Base-by-base conservation (phyloP, 2,797 vertebrate genomes). In the Thalassophryne amazonica region DNA sequence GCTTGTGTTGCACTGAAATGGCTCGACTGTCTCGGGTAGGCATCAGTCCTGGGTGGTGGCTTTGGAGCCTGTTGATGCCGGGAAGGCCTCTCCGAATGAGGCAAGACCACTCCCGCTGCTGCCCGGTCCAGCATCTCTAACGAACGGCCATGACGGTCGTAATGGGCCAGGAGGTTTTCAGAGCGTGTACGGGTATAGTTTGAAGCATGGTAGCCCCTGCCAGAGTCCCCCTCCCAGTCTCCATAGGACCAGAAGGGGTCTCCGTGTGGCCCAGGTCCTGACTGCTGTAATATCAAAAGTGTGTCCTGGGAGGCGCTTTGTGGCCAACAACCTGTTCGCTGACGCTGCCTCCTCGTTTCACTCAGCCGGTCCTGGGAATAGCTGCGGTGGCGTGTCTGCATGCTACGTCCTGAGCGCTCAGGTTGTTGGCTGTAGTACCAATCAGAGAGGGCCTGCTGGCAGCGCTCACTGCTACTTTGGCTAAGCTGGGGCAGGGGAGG, bases 251-350 rank as follows among this genome's bases (percentile, higher is more conserved):
- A 88, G 67, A 80, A 59, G 18, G 84, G 86, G 27, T 90, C 88
- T 0, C 73, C 75, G 0, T 86, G 81, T 2, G 77, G 79, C 61
- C 79, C 91, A 30, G 37, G 73, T 31, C 90, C 93, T 17, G 83
- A 74, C 70, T 92, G 81, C 72, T 94, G 92, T n/a, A 93, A 81
- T 31, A 94, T 80, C 55, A 95, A 78, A 53, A 98, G 78, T 5
- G 95, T 94, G 78, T 96, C 95, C 74, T 99, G 95, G 13, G 97
- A 98, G 43, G 93, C 93, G 52, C 95, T 97, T 81, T 97, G 95
- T 0, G 93, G 93, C 93, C 94, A 96, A 0, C 85, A 91, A 4
- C 73, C 90, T 0, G 59, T 28, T 35, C 75, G 74, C 66, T 86
- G 86, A 60, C 80, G 86, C 32, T 81, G 78, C 58, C 77, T 62